A percentile compares a stretch with the other conserved stretches of the same genome.
Evolutionary conservation across 2,113 vertebrate genomes (phyloP).

Genomic region (Hemibagrus wyckioides): DNA sequence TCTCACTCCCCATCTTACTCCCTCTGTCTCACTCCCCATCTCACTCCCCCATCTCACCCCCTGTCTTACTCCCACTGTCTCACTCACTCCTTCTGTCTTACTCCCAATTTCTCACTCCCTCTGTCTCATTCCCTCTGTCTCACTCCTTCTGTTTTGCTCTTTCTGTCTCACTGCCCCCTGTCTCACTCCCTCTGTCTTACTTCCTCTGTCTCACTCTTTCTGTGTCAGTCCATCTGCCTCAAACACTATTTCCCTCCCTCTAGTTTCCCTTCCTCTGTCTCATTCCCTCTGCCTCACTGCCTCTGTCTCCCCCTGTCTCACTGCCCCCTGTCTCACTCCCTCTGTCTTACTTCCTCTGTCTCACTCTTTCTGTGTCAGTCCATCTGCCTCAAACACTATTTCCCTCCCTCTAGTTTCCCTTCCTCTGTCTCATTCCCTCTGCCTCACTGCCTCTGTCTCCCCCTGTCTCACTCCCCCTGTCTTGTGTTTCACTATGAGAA

Average conservation of each 20-base stretch:
- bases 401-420: neutral
- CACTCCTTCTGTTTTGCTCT: neutral
- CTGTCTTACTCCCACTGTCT: neutral
- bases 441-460: neutral
- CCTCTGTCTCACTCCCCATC: neutral
- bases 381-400: neutral
- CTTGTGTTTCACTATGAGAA: neutral
- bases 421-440: neutral
- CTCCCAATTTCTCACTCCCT: neutral
- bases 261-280: neutral
- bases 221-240: neutral
- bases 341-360: no score
- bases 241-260: neutral
- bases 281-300: neutral
- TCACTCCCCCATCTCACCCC: no score
- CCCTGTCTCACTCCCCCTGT: neutral
- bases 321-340: no score
- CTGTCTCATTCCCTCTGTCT: neutral
- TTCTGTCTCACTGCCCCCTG: no score
- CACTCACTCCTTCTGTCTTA: neutral
- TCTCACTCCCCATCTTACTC: neutral
- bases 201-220: neutral
- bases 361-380: neutral
- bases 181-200: no score
- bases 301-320: slow-evolving; percentile 14